Conservation (phyloP, 2,888 invertebrate species). For the Helobdella robusta region DNA sequence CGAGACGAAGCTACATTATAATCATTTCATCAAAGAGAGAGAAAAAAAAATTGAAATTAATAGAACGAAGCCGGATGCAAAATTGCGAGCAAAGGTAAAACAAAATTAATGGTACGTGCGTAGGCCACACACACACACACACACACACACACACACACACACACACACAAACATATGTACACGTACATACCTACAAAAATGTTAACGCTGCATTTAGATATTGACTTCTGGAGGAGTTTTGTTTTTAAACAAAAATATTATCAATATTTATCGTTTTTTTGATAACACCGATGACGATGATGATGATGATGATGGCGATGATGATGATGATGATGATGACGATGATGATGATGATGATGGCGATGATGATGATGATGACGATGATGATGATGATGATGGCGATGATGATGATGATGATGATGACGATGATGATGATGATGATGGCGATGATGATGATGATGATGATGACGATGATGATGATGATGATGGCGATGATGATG, state of each 20-base stretch:
- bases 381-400: neutral
- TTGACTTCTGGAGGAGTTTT: no score
- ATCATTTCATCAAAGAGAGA: no score
- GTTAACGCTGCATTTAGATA: no score
- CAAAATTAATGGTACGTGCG: no score
- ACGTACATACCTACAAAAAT: no score
- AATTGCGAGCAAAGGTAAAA: no score
- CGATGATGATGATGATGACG: constrained; percentile 21
- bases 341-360: constrained; percentile 16
- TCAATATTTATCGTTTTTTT: neutral
- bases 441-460: constrained; percentile 2
- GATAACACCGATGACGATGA: constrained; percentile 3
- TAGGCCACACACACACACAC: neutral
- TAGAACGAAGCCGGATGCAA: no score
- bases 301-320: constrained; percentile 17
- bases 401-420: constrained; percentile 4
- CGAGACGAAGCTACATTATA: no score
- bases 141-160: neutral
- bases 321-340: constrained; percentile 17
- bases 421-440: neutral
- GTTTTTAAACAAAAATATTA: neutral
- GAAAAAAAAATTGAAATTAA: no score
- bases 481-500: constrained; percentile 9
- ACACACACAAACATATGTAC: no score
- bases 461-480: constrained; percentile 10